Evolutionary conservation across 2,888 invertebrate species (phyloP), one percentile per base, ranked within the genome.

Genomic region (Erebia epiphron): DNA sequence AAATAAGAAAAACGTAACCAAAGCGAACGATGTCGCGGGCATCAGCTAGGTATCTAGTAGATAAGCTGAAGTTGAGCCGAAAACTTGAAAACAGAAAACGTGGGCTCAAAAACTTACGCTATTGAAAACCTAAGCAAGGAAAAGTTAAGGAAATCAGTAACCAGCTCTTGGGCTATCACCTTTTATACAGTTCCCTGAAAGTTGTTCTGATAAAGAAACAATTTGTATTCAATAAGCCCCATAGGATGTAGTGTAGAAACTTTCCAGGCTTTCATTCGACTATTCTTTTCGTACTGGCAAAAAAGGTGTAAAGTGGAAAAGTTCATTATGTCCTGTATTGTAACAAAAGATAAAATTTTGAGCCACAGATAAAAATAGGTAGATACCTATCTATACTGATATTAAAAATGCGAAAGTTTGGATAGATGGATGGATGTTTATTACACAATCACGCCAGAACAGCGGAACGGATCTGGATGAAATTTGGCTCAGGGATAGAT

Each of bases 211-310:
- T 88, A 89, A 88, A 89, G 86, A 86, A 88, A 89, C 89, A 87
- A 90, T 90, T 90, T 89, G 89, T 90, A 90, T 90, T 90, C 90
- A 88, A 89, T 90, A 90, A 90, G 88, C 79, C 82, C 75, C 79
- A 74, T 79, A 79, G 83, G 82, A 83, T 82, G 81, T 82, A 81
- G 82, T 80, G 83, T 82, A 79, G 80, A 78, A 21, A 64, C 67
- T 61, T 70, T 68, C 61, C 52, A 54, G 60, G 69, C 21, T 74
- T 74, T 72, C 70, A 74, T 72, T 72, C 54, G 66, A 70, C 72
- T 74, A 67, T 73, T 72, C 68, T 65, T 72, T 74, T 66, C 70
- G 46, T 65, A 54, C 56, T 70, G 73, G 16, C 4, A 69, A 74
- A 70, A 57, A 60, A 41, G 56, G 69, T 54, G 41, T 70, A 41